phyloP scores from a whole-genome alignment of 2,888 invertebrate genomes.

The Lampropteryx suffumata region DNA sequence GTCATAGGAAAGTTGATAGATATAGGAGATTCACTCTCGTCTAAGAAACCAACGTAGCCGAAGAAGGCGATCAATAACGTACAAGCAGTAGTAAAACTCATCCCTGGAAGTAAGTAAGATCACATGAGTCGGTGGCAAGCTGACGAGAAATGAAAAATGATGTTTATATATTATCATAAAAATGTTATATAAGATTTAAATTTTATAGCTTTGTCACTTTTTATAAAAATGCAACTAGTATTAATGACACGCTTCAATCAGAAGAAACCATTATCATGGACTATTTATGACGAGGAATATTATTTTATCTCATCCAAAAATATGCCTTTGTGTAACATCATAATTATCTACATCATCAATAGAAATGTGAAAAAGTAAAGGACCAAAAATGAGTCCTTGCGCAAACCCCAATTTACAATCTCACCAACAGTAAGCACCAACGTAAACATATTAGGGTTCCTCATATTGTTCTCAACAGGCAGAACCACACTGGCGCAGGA shows the following conservation, averaged over 20 bases:
- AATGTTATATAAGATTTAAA: too few relatives aligned
- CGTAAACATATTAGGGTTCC: conserved; percentile 48
- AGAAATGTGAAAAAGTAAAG: neutral
- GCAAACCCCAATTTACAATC: conserved; percentile 15
- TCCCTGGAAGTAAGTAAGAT: conserved; percentile 35
- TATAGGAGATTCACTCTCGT: conserved; percentile 51
- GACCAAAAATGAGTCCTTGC: too few relatives aligned
- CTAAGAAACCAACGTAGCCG: conserved; percentile 56
- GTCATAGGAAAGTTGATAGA: conserved; percentile 67
- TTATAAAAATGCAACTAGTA: too few relatives aligned
- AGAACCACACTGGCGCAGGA: conserved; percentile 67
- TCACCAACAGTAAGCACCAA: conserved; percentile 47
- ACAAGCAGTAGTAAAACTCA: conserved; percentile 37
- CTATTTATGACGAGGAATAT: too few relatives aligned
- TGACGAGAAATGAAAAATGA: too few relatives aligned
- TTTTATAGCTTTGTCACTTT: too few relatives aligned
- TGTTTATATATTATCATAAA: too few relatives aligned
- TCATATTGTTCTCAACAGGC: conserved; percentile 65
- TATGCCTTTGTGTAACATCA: too few relatives aligned
- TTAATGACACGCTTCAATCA: too few relatives aligned
- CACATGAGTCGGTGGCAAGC: too few relatives aligned
- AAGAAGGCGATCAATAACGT: conserved; percentile 52
- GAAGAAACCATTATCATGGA: too few relatives aligned
- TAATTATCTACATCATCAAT: neutral
- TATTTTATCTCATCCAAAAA: too few relatives aligned